Evolutionary conservation across 1,140 invertebrate species (phyloP).

Genomic region (Euglossa dilemma): DNA sequence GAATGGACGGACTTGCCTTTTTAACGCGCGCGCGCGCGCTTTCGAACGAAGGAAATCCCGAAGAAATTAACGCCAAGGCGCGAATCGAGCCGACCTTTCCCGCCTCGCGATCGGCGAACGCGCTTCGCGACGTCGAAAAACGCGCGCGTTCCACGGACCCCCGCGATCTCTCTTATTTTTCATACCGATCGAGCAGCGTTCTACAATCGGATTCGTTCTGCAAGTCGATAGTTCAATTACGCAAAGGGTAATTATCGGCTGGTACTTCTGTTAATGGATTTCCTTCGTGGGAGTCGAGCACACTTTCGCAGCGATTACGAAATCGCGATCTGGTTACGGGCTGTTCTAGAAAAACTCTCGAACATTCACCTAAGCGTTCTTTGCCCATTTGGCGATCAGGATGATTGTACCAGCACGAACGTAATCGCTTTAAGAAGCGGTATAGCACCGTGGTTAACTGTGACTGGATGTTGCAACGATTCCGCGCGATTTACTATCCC

Average conservation of each 20-base stretch:
- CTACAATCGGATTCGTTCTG: no score
- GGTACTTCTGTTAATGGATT: constrained; percentile 1
- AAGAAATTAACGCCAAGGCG: constrained; percentile 55
- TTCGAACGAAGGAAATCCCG: constrained; percentile 61
- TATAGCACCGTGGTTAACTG: constrained; percentile 20
- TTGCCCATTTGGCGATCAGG: constrained; percentile 8
- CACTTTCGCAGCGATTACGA: constrained; percentile 22
- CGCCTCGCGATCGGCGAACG: background rate
- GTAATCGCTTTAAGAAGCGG: constrained; percentile 35
- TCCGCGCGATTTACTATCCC: background rate
- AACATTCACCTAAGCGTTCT: constrained; percentile 1
- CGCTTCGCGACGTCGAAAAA: no score
- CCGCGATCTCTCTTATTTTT: no score
- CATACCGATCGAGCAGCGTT: no score
- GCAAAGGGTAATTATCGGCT: constrained; percentile 1
- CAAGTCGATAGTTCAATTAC: background rate
- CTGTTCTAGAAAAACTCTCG: background rate
- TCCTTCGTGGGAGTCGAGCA: background rate
- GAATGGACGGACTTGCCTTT: constrained; percentile 26
- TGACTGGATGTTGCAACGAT: background rate
- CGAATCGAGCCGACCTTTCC: constrained; percentile 16
- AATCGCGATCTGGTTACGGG: constrained; percentile 19
- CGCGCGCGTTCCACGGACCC: no score
- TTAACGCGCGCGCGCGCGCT: constrained; percentile 39
- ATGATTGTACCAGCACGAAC: background rate